Evolutionary conservation across 2,888 invertebrate genomes (phyloP).

Genomic region (Stenichneumon culpator): DNA sequence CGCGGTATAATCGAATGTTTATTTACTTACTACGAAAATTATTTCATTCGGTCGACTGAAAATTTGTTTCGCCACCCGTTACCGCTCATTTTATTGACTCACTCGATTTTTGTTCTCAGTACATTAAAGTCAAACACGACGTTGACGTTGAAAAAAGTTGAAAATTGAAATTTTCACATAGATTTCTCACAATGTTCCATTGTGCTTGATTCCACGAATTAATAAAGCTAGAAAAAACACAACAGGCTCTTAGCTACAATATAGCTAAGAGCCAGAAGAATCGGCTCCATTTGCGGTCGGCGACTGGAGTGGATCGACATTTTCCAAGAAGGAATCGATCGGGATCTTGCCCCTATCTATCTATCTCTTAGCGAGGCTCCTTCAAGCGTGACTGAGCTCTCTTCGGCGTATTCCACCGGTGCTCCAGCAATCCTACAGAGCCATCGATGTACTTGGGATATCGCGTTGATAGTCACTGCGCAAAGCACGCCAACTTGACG

Average conservation of each 20-base stretch:
- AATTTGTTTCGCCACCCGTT: too few relatives aligned
- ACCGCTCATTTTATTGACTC: too few relatives aligned
- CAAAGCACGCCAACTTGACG: slow-evolving; percentile 61
- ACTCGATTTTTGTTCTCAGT: too few relatives aligned
- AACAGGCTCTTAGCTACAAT: too few relatives aligned
- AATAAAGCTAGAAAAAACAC: neutral
- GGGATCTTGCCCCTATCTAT: neutral
- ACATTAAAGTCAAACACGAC: too few relatives aligned
- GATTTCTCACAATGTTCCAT: too few relatives aligned
- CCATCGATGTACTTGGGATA: neutral
- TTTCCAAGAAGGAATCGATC: slow-evolving; percentile 5
- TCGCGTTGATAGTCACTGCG: slow-evolving; percentile 60
- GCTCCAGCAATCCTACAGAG: neutral
- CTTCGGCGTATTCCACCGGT: neutral
- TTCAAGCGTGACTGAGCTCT: neutral
- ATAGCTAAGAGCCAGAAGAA: neutral
- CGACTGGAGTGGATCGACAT: neutral
- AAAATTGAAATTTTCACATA: too few relatives aligned
- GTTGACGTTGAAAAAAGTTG: too few relatives aligned
- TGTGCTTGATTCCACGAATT: neutral
- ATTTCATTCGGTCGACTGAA: too few relatives aligned
- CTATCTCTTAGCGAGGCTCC: neutral
- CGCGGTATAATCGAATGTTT: too few relatives aligned
- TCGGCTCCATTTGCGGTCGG: neutral
- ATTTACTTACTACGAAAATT: too few relatives aligned